phyloP scores from a whole-genome alignment of 2,113 vertebrate species.

The Micronycteris hirsuta region DNA sequence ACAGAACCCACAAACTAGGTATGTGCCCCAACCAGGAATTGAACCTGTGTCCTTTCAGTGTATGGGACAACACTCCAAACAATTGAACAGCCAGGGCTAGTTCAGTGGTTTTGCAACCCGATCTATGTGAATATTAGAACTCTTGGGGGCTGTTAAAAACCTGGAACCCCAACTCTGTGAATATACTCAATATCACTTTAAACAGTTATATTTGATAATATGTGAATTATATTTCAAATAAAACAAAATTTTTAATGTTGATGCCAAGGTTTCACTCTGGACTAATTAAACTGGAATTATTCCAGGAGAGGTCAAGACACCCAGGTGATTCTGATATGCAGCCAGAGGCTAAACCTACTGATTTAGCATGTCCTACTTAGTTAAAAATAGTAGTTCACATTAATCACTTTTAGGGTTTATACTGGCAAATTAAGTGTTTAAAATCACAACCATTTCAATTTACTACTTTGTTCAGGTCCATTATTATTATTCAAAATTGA shows the following conservation, averaged over 20 bases:
- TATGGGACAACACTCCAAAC: too few species aligned
- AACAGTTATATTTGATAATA: not conserved
- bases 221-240: not conserved
- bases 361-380: not conserved
- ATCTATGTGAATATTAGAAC: not conserved
- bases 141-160: not conserved
- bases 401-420: not conserved
- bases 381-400: not conserved
- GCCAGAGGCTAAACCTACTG: not conserved
- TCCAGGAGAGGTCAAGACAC: not conserved
- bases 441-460: not conserved
- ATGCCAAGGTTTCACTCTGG: not conserved
- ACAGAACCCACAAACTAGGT: too few species aligned
- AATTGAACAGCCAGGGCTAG: too few species aligned
- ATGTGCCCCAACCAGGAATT: too few species aligned
- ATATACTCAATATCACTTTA: not conserved
- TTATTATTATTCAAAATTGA: not conserved
- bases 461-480: not conserved
- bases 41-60: too few species aligned
- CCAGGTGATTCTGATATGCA: not conserved
- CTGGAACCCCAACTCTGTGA: not conserved
- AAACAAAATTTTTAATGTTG: not conserved
- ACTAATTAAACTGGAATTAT: not conserved
- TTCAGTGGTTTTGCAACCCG: not conserved
- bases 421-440: not conserved